Percentiles rank a stretch among this genome's conserved stretches.
Conservation (phyloP, 1,140 invertebrate genomes). For the Heliothis subflexa region DNA sequence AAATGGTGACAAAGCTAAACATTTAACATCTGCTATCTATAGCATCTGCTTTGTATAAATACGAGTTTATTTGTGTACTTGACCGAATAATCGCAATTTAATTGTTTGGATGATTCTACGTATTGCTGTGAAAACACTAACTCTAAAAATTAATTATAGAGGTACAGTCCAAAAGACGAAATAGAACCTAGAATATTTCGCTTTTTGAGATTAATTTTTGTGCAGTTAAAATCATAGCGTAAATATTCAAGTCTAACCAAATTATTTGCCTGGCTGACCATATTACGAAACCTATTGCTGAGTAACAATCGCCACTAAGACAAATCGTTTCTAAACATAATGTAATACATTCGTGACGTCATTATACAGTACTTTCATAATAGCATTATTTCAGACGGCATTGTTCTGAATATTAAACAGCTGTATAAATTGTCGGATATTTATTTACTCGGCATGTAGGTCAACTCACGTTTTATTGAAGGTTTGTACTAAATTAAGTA, state of each 20-base stretch:
- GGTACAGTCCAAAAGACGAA: too few species aligned
- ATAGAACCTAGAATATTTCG: too few species aligned
- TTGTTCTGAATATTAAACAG: constrained; percentile 25
- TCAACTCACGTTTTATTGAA: constrained; percentile 14
- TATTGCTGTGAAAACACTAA: too few species aligned
- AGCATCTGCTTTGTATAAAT: not conserved
- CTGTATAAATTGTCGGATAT: not conserved
- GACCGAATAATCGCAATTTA: not conserved
- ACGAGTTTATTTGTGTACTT: not conserved
- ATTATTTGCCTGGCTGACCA: not conserved
- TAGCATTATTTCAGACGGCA: not conserved
- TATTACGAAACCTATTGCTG: not conserved
- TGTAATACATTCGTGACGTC: constrained; percentile 1
- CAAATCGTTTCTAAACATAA: not conserved
- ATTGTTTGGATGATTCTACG: not conserved
- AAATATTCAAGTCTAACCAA: too few species aligned
- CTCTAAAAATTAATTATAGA: too few species aligned
- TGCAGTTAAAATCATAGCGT: too few species aligned
- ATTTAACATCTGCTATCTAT: not conserved
- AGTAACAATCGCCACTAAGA: constrained; percentile 1
- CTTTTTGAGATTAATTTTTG: too few species aligned
- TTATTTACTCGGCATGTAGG: constrained; percentile 31
- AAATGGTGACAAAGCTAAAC: not conserved
- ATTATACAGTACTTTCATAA: constrained; percentile 4
- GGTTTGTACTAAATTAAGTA: constrained; percentile 6